Conservation (phyloP, 2,888 invertebrate species). For the Autographa gamma region DNA sequence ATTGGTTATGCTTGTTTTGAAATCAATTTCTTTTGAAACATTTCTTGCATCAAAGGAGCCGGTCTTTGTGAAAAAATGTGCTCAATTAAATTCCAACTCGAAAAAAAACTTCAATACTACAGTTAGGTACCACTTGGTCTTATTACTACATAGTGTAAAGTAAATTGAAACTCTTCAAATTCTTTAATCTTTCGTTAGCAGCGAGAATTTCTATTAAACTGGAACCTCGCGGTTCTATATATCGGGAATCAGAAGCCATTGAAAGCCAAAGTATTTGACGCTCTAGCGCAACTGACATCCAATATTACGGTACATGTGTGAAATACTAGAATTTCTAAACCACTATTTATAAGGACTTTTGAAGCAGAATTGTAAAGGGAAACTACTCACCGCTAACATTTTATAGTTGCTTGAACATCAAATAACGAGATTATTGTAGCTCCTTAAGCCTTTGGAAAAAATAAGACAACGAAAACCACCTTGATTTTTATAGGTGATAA, state of each 20-base stretch:
- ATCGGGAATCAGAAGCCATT: slow-evolving; percentile 29
- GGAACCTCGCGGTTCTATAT: slow-evolving; percentile 19
- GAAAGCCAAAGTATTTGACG: slow-evolving; percentile 31
- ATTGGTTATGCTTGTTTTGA: not conserved
- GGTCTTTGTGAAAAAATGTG: not conserved
- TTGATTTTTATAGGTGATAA: too few species aligned
- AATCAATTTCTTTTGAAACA: not conserved
- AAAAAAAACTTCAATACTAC: not conserved
- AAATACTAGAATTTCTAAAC: not conserved
- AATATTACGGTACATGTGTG: slow-evolving; percentile 1
- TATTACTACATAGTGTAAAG: not conserved
- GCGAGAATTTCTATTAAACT: slow-evolving; percentile 5
- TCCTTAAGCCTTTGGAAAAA: too few species aligned
- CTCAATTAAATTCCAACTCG: not conserved
- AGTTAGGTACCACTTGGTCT: not conserved
- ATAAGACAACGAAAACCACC: too few species aligned
- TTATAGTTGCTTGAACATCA: too few species aligned
- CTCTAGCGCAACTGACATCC: not conserved
- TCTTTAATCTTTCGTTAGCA: slow-evolving; percentile 9
- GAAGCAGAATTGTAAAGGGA: not conserved
- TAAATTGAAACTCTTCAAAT: slow-evolving; percentile 9
- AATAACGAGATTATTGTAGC: too few species aligned
- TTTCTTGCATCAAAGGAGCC: not conserved
- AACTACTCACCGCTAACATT: not conserved
- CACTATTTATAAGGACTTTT: not conserved